A percentile compares a stretch with the other conserved stretches of the same genome.
Conservation (phyloP, 2,888 invertebrate species). For the Aphidoletes aphidimyza region DNA sequence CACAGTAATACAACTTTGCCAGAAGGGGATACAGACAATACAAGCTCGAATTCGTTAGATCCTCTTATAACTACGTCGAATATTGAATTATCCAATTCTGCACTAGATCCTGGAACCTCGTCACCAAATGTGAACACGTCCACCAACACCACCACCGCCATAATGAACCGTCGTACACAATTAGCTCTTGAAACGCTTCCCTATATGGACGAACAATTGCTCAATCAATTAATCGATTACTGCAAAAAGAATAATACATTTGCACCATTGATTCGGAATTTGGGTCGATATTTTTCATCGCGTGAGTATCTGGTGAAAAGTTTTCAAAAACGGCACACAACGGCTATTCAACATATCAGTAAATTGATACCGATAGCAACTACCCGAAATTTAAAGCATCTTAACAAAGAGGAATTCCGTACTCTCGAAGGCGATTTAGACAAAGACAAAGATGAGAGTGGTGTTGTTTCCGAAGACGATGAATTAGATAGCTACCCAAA, state of each 20-base stretch:
- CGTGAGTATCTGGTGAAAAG: slow-evolving; percentile 78
- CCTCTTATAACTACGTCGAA: not conserved
- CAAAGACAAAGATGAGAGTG: slow-evolving; percentile 84
- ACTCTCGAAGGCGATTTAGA: slow-evolving; percentile 82
- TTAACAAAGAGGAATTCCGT: slow-evolving; percentile 79
- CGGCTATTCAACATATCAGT: slow-evolving; percentile 66
- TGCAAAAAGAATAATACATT: slow-evolving; percentile 77
- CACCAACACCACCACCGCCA: not conserved
- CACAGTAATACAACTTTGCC: not conserved
- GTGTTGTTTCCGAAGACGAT: slow-evolving; percentile 55
- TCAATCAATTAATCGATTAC: slow-evolving; percentile 79
- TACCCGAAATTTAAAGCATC: slow-evolving; percentile 60
- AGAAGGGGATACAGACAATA: not conserved
- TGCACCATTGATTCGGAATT: slow-evolving; percentile 77
- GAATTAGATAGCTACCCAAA: not conserved
- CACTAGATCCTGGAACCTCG: not conserved
- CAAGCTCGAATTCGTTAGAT: not conserved
- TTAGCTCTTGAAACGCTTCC: slow-evolving; percentile 61
- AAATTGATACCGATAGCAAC: slow-evolving; percentile 69
- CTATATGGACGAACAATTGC: slow-evolving; percentile 78
- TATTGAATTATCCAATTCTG: not conserved
- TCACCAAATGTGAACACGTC: slow-evolving; percentile 35
- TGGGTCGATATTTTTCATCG: slow-evolving; percentile 80
- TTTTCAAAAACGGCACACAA: slow-evolving; percentile 69
- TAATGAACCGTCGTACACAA: slow-evolving; percentile 3